Base-by-base conservation (phyloP, 2,113 vertebrate genomes). In the Corydoras maculifer region DNA sequence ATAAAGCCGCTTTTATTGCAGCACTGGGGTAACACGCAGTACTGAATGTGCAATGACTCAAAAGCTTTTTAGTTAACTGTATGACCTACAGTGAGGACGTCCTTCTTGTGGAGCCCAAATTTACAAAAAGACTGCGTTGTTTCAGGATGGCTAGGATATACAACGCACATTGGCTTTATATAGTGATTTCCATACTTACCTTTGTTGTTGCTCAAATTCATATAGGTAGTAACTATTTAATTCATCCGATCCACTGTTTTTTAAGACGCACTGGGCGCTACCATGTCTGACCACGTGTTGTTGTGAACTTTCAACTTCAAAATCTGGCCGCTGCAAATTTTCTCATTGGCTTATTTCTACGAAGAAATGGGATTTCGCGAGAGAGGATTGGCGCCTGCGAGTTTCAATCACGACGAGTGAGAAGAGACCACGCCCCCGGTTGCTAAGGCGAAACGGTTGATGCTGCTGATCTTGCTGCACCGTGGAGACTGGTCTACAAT, bases 401-500 rank as follows among this genome's bases (percentile, higher is more conserved):
- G n/a, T 76, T 69, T 83, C 88, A 80, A 59, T 88, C 81, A 4
- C 68, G 6, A 48, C 29, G 49, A 57, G 30, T 29, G 82, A 75
- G 72, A 76, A 76, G 72, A 53, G 51, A 71, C 32, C 83, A 70
- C 69, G 80, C 81, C 73, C 74, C 72, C 72, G 79, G 85, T 86
- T 87, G 86, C 87, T 88, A 86, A 83, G 84, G 83, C 82, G 83
- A 85, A 83, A 66, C 78, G 78, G 74, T 76, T 76, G 77, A 74
- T 77, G 75, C 58, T 86, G 74, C 79, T 77, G 84, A 75, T 80
- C 73, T 82, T 77, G 69, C 71, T 69, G 75, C 75, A 72, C 72
- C 68, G 43, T 35, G 63, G 70, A 65, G 65, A n/a, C 54, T n/a
- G 54, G 2, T 75, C 68, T 61, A 31, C 65, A 77, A 60, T 69